A percentile compares a stretch with the other conserved stretches of the same genome.
These are phyloP conservation scores for Crotalus helleri DNA, from an alignment of 2,113 vertebrate genomes.

Conservation along the genomic window DNA sequence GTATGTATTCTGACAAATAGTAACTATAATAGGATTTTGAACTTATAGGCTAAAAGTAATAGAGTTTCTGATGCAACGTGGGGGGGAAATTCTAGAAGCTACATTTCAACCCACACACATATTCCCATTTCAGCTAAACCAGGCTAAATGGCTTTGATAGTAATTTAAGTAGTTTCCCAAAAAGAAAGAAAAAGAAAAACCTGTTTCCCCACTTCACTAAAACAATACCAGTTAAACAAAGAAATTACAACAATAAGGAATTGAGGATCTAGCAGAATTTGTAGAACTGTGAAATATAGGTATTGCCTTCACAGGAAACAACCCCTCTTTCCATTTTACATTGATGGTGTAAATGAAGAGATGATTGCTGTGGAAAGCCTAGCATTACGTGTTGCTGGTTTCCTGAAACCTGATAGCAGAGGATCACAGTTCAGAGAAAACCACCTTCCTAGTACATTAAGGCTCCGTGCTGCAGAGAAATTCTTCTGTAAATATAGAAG, in stretches of 20 bases:
- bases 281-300: slow-evolving; percentile 25
- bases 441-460: neutral
- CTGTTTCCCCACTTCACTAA: slow-evolving; percentile 51
- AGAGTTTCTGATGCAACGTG: slow-evolving; percentile 51
- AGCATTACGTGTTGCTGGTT: neutral
- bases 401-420: neutral
- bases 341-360: neutral
- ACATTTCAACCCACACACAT: slow-evolving; percentile 46
- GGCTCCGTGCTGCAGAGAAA: neutral
- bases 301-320: neutral
- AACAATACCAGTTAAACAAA: slow-evolving; percentile 44
- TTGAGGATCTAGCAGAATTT: slow-evolving; percentile 27
- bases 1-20: slow-evolving; percentile 18
- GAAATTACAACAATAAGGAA: neutral
- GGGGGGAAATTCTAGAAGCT: slow-evolving; percentile 58
- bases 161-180: slow-evolving; percentile 2
- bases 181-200: slow-evolving; percentile 50
- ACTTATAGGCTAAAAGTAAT: slow-evolving; percentile 44
- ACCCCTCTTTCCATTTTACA: neutral
- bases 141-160: slow-evolving; percentile 48
- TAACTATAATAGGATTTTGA: slow-evolving; percentile 24
- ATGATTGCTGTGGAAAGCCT: neutral
- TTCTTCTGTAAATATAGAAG: neutral
- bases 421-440: neutral
- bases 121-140: slow-evolving; percentile 64